Percentiles rank a stretch among this genome's conserved stretches.
Evolutionary conservation across 2,797 vertebrate species (phyloP).

Genomic region (Acanthiza pusilla): DNA sequence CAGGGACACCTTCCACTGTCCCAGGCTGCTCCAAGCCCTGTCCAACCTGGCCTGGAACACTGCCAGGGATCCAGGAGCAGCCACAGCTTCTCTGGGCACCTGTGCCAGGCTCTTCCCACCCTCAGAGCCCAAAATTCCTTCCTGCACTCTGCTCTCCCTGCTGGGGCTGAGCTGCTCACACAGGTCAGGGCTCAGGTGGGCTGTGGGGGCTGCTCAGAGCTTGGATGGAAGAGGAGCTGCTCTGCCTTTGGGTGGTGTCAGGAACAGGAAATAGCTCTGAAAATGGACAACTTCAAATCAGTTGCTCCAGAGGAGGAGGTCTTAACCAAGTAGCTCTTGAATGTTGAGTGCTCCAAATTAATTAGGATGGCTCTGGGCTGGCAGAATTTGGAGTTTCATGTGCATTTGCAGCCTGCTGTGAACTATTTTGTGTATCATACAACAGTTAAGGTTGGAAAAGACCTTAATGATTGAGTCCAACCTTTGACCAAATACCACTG

Average conservation of each 20-base stretch:
- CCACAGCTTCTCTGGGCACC: neutral
- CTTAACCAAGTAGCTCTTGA: neutral
- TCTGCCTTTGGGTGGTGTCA: neutral
- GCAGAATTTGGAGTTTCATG: neutral
- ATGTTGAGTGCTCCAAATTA: neutral
- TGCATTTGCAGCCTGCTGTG: neutral
- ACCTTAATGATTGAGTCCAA: neutral
- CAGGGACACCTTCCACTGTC: accelerated
- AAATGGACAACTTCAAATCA: neutral
- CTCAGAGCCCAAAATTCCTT: neutral
- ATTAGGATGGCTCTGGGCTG: neutral
- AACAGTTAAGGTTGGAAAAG: neutral
- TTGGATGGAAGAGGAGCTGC: neutral
- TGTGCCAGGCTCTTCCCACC: accelerated
- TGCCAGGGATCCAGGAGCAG: neutral
- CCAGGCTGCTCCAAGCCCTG: accelerated
- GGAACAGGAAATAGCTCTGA: neutral
- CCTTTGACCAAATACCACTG: neutral
- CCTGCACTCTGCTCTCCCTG: neutral
- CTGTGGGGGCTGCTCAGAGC: neutral
- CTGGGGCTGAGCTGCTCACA: neutral
- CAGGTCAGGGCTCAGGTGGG: neutral
- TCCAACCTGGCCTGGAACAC: accelerated
- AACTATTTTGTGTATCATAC: neutral
- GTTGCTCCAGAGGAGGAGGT: neutral